phyloP scores from a whole-genome alignment of 2,797 vertebrate genomes.

The Sebastes cheni region DNA sequence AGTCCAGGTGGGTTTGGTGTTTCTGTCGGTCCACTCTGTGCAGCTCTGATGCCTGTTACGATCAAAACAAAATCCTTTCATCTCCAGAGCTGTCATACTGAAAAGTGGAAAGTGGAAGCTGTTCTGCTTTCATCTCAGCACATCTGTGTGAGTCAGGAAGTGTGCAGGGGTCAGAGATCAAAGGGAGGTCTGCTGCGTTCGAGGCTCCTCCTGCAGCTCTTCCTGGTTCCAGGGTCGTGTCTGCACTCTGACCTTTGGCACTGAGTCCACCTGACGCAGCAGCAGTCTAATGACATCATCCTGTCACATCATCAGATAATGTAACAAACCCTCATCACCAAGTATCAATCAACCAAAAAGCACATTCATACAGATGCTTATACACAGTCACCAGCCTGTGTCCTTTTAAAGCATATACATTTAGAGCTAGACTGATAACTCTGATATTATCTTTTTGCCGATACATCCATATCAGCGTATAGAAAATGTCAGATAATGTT shows the following conservation, averaged over 20 bases:
- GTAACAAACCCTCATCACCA: too few species aligned
- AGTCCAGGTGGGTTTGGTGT: background rate
- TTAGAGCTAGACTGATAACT: too few species aligned
- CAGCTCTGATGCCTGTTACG: background rate
- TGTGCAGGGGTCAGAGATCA: conserved; percentile 16
- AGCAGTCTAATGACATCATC: background rate
- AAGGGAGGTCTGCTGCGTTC: background rate
- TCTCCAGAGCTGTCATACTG: background rate
- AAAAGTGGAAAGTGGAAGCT: conserved; percentile 6
- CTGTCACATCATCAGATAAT: background rate
- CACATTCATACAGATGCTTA: background rate
- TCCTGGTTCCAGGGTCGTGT: conserved; percentile 24
- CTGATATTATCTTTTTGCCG: too few species aligned
- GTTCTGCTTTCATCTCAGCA: background rate
- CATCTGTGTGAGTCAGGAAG: conserved; percentile 20
- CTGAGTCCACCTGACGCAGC: background rate
- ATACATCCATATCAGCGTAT: too few species aligned
- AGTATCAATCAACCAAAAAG: background rate
- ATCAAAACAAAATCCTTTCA: background rate
- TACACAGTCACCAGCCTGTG: background rate
- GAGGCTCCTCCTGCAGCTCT: background rate
- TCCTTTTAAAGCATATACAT: background rate
- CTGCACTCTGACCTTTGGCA: conserved; percentile 32
- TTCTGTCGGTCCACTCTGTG: background rate
- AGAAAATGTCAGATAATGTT: too few species aligned